Evolutionary conservation across 2,797 vertebrate genomes (phyloP), one percentile per base, ranked within the genome.

Genomic region (Emys orbicularis): DNA sequence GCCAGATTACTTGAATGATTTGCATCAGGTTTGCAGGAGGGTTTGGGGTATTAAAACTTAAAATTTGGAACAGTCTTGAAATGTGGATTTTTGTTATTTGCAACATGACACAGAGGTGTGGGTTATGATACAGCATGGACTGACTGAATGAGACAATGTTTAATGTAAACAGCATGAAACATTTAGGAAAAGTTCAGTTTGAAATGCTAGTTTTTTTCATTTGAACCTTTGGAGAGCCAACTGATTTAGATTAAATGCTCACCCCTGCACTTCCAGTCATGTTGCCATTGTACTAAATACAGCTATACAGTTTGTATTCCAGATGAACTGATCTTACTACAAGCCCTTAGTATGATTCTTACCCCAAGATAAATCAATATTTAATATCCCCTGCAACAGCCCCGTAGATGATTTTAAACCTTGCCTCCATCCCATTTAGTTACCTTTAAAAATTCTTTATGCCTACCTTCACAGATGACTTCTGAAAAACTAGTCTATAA

Each of bases 381-480:
- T 99, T 99, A 99, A 99, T 99, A 99, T 98, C 98, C 98, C 96
- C 97, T 97, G 97, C 98, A 98, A 99, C 97, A 98, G 98, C 98
- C 97, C 95, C 97, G 97, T 97, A 98, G 98, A 99, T 99, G 98
- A 99, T 99, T 98, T 99, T 98, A 99, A 97, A 99, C 98, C 98
- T 99, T 98, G 99, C 98, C 98, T 99, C 99, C 98, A 99, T 98
- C 98, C 99, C 98, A 99, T 99, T 99, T 99, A 98, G 98, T 98
- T 99, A 98, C 98, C 98, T 99, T 99, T 99, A 98, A 98, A 98
- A 98, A 98, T 98, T 98, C 97, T 98, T 98, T 98, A 97, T 97
- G 97, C 81, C 97, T 98, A 97, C 97, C 98, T 98, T 98, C 98
- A 98, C 97, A 98, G 97, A 97, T 94, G 85, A 96, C 90, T 97